Evolutionary conservation across 2,797 vertebrate genomes (phyloP).

Genomic region (Micropoecilia bifurca): DNA sequence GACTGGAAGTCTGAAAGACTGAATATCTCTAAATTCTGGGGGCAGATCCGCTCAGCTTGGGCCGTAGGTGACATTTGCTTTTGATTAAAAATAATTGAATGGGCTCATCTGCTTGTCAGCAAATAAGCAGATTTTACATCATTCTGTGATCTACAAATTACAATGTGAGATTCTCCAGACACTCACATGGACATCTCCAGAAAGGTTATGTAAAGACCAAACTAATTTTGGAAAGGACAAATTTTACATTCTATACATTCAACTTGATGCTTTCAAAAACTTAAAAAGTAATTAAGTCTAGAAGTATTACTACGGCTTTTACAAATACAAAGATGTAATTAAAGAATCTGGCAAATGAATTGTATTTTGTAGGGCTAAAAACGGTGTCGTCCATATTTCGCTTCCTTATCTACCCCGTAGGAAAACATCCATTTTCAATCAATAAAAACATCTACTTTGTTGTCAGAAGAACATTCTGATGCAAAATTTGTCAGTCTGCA

Average conservation of each 20-base stretch:
- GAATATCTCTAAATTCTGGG: not conserved
- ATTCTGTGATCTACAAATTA: not conserved
- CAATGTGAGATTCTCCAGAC: not conserved
- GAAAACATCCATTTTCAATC: not conserved
- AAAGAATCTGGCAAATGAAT: not conserved
- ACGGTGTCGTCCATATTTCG: not conserved
- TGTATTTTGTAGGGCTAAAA: not conserved
- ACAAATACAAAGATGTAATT: not conserved
- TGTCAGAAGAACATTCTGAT: not conserved
- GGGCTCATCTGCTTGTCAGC: not conserved
- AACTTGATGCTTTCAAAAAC: not conserved
- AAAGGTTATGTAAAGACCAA: not conserved
- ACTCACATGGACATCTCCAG: not conserved
- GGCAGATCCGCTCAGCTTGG: not conserved
- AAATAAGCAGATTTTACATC: not conserved
- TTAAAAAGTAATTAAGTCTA: not conserved
- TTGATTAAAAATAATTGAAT: not conserved
- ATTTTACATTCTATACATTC: not conserved
- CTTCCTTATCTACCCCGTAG: not conserved
- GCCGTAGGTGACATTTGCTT: not conserved
- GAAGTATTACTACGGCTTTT: not conserved
- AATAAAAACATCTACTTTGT: not conserved
- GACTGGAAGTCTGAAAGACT: not conserved
- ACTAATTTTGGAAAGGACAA: not conserved
- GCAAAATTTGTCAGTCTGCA: not conserved